Base-by-base conservation (phyloP, 2,888 invertebrate genomes). In the Pammene aurita region DNA sequence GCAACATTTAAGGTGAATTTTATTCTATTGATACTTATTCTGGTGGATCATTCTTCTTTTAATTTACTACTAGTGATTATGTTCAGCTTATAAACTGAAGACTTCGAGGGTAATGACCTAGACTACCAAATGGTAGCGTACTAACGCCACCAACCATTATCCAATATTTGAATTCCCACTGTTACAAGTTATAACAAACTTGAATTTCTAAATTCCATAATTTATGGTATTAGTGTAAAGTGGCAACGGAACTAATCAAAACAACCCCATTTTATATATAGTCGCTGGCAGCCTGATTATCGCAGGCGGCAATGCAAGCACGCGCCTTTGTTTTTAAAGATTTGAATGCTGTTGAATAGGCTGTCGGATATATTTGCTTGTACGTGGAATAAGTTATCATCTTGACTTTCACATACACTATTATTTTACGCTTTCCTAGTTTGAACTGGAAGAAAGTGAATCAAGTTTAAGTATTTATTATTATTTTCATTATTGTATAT, bases 1-100 rank as follows among this genome's bases (percentile, higher is more conserved):
- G 62, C 65, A 66, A 70, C 61, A 57, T 58, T 58, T 64, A 58
- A 64, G 48, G 34, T 56, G 52, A 44, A n/a, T 56, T 61, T 55
- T 52, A 42, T 42, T 11, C 10, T 60, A 66, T 48, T 56, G 16
- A 52, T 60, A 52, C 38, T 9, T 44, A 35, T 11, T 52, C 10
- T 62, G 34, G 14, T 62, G 4, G 16, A 16, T 10, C 42, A 7
- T 52, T 66, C 14, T 62, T 14, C 6, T 42, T 56, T 48, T n/a
- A 34, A 35, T 11, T 34, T 46, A 65, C 11, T 60, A 54, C 7
- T 56, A 26, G 41, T 61, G 4, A 18, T 44, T 65, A n/a, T 5
- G 16, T 44, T 42, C n/a, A 41, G 10, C 18, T 18, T 35, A 52
- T 0, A 38, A 41, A 41, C 41, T n/a, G n/a, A 18, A 14, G 18